Evolutionary conservation across 1,140 invertebrate species (phyloP).

Genomic region (Drosophila lacteicornis): DNA sequence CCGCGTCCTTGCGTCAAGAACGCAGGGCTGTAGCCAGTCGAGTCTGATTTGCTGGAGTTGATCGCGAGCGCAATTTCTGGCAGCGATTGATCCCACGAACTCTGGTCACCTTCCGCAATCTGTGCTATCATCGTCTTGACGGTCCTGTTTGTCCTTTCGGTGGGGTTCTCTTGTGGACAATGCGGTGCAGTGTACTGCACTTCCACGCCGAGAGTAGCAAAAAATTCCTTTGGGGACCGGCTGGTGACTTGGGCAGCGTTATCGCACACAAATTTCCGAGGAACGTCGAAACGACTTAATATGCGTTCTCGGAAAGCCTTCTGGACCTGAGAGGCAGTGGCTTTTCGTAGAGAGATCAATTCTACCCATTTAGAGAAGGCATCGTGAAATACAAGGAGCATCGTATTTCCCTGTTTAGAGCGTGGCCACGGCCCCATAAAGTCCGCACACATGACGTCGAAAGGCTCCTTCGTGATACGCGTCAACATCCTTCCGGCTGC

Average conservation of each 20-base stretch:
- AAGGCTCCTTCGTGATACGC: neutral
- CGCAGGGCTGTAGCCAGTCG: no score
- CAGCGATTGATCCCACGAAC: neutral
- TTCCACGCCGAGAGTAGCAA: neutral
- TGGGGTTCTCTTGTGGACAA: neutral
- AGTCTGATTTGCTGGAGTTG: no score
- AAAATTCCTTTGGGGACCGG: neutral
- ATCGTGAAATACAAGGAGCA: no score
- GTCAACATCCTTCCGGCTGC: neutral
- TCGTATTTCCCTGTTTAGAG: no score
- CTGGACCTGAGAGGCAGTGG: no score
- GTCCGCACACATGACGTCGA: neutral
- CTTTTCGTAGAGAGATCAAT: no score
- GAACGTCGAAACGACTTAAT: no score
- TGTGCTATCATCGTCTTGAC: neutral
- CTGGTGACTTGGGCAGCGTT: neutral
- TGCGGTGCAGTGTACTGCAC: no score
- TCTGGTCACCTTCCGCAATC: neutral
- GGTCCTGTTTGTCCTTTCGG: neutral
- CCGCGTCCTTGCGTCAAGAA: no score
- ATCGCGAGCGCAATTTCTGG: neutral
- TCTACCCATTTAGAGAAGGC: no score
- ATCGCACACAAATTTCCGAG: neutral
- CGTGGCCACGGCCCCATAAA: no score
- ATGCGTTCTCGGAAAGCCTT: no score